Evolutionary conservation across 2,113 vertebrate species (phyloP).

Genomic region (Probosciger aterrimus): DNA sequence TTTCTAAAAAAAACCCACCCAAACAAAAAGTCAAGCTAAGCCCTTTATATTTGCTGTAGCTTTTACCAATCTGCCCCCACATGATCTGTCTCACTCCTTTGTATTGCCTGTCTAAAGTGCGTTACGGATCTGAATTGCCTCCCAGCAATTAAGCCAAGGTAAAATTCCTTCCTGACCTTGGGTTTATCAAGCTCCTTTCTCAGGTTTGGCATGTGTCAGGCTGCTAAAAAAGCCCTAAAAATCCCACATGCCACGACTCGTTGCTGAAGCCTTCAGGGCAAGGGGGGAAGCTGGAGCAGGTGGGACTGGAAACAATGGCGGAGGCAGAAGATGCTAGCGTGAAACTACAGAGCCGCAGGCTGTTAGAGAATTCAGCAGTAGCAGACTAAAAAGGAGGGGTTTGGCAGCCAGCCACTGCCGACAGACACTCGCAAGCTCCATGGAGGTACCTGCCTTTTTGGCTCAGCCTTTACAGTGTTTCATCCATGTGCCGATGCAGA

Average conservation of each 20-base stretch:
- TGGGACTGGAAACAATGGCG: conserved; percentile 15
- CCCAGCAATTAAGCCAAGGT: neutral
- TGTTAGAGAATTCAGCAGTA: neutral
- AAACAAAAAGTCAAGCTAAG: neutral
- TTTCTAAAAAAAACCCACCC: neutral
- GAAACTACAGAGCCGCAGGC: neutral
- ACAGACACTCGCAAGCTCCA: neutral
- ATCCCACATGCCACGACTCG: neutral
- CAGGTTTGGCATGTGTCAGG: conserved; percentile 9
- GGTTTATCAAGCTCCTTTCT: conserved; percentile 3
- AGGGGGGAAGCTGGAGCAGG: neutral
- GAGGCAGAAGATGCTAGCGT: conserved; percentile 2
- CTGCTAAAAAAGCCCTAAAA: neutral
- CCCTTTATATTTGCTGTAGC: neutral
- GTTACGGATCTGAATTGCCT: neutral
- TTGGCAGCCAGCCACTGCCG: conserved; percentile 14
- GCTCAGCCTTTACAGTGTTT: neutral
- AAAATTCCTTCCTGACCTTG: conserved; percentile 26
- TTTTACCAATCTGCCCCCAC: neutral
- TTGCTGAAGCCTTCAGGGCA: neutral
- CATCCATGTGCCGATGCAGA: rapidly evolving
- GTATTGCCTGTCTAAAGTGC: neutral
- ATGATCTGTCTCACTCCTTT: neutral
- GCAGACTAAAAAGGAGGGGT: neutral
- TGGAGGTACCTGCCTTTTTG: neutral